Base-by-base conservation (phyloP, 30 jellyfish, hydroid and myxozoan species). In the Clytia hemisphaerica region DNA sequence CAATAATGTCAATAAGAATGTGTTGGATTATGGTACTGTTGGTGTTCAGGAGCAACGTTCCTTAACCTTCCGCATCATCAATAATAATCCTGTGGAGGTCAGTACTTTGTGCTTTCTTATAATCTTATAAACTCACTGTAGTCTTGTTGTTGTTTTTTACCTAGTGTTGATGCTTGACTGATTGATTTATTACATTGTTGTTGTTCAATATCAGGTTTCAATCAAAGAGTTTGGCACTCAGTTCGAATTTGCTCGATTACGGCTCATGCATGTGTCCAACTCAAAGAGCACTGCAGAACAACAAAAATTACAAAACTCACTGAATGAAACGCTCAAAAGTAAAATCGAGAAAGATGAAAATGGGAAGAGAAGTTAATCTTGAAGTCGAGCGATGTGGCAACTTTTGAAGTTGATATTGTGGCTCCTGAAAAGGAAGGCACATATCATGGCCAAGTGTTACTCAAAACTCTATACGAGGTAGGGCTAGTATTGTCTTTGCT, bases 21-120 rank as follows among this genome's bases (percentile, higher is more conserved):
- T 83, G 28, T 28, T 90, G 67, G 95, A 90, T 30, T 90, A 90
- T 71, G 98, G 98, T 3, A 90, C 95, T 5, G 93, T 90, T 69
- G 98, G 98, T 10, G 69, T 64, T 14, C 60, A 37, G 29, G 98
- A 90, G 58, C 76, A 90, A 61, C 77, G 98, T 57, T 75, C 85
- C 30, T 53, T 90, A 4, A 38, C 88, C 16, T 90, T 90, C 67
- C 82, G 69, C 53, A 90, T 90, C 38, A 66, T 80, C n/a, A 90
- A 90, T 65, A 80, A 77, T 26, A 90, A 90, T 66, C 98, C 98
- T n/a, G 93, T 90, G 1, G 98, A 90, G 93, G 98, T 90, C 37
- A 0, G 82, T 7, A n/a, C n/a, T n/a, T n/a, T n/a, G n/a, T n/a
- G n/a, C n/a, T n/a, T n/a, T n/a, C n/a, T n/a, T n/a, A n/a, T n/a